Evolutionary conservation across 2,888 invertebrate species (phyloP).

Genomic region (Dyspetes luteomarginatus): DNA sequence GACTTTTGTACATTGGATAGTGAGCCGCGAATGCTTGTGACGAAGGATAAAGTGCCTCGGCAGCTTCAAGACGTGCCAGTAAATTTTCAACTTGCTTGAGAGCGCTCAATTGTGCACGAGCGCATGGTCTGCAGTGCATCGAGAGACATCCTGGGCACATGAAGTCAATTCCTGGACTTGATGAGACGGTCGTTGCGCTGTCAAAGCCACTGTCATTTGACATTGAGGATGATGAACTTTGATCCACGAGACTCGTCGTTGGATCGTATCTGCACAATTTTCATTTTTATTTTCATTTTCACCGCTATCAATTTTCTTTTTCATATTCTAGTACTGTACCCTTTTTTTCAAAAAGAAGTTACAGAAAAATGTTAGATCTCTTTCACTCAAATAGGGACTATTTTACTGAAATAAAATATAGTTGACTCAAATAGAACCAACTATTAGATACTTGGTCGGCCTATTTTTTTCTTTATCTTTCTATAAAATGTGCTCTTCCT

Average conservation of each 20-base stretch:
- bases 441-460: too few species aligned
- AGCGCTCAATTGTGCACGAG: constrained; percentile 89
- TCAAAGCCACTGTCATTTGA: constrained; percentile 67
- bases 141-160: constrained; percentile 88
- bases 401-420: too few species aligned
- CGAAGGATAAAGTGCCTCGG: constrained; percentile 93
- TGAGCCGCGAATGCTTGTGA: constrained; percentile 90
- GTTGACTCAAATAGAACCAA: too few species aligned
- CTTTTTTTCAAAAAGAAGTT: too few species aligned
- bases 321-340: neutral
- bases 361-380: too few species aligned
- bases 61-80: constrained; percentile 89
- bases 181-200: constrained; percentile 40
- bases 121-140: constrained; percentile 89
- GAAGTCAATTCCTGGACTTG: constrained; percentile 57
- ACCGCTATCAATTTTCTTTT: neutral
- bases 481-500: too few species aligned
- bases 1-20: constrained; percentile 88
- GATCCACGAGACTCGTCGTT: constrained; percentile 68
- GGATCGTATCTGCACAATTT: constrained; percentile 73
- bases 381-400: too few species aligned
- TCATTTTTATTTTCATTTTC: neutral
- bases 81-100: constrained; percentile 90
- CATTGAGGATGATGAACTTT: constrained; percentile 58
- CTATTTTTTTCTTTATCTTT: too few species aligned